A percentile compares a stretch with the other conserved stretches of the same genome.
These are phyloP conservation scores for Tridacna gigas DNA, from an alignment of 2,888 invertebrate genomes.

Conservation along the genomic window DNA sequence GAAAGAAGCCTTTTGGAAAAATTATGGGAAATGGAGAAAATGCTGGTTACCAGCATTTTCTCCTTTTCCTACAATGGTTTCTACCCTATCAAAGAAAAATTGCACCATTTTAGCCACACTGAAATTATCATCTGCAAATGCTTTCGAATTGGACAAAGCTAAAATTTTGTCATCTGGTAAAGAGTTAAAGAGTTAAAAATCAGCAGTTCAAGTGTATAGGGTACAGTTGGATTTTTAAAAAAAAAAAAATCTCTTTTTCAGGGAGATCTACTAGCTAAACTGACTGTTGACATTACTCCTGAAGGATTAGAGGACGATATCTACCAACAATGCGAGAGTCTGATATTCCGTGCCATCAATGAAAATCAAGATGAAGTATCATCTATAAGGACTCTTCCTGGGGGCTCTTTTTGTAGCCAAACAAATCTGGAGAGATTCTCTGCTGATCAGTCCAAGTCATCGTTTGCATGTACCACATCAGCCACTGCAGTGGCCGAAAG, in stretches of 20 bases:
- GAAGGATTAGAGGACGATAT: slow-evolving; percentile 37
- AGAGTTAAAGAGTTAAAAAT: no score
- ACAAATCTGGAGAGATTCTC: not conserved
- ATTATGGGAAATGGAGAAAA: no score
- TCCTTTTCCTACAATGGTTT: no score
- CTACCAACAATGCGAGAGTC: slow-evolving; percentile 31
- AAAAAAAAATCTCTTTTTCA: slow-evolving; percentile 6
- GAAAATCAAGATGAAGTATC: slow-evolving; percentile 7
- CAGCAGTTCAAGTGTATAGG: no score
- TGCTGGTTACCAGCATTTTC: no score
- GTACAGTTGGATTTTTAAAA: no score
- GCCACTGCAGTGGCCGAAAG: slow-evolving; percentile 14
- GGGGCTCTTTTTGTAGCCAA: slow-evolving; percentile 5
- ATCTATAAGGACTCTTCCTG: slow-evolving; percentile 33
- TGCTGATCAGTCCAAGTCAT: not conserved
- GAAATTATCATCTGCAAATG: no score
- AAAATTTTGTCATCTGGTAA: no score
- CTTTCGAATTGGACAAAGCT: no score
- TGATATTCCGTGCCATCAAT: slow-evolving; percentile 40
- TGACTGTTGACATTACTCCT: slow-evolving; percentile 46
- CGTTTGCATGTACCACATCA: slow-evolving; percentile 67
- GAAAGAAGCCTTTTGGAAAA: no score
- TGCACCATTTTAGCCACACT: no score
- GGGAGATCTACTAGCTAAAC: slow-evolving; percentile 26
- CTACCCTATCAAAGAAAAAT: no score